phyloP scores from a whole-genome alignment of 1,140 invertebrate genomes.

The Drusus annulatus region DNA sequence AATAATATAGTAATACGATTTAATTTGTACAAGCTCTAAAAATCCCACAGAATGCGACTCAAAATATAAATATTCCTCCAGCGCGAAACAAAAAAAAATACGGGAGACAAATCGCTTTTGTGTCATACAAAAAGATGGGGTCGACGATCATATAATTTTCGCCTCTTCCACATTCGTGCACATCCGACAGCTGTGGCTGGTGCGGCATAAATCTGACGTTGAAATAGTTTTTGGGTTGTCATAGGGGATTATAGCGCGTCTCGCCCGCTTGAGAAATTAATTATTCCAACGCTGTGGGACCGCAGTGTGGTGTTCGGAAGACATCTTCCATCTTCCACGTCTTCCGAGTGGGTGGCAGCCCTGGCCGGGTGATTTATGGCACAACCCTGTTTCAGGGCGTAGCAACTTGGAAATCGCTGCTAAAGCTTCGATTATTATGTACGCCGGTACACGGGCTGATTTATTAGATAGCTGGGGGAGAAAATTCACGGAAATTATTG shows the following conservation, averaged over 20 bases:
- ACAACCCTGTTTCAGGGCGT: background rate
- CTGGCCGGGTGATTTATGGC: slow-evolving; percentile 23
- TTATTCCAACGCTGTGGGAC: slow-evolving; percentile 20
- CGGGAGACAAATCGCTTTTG: background rate
- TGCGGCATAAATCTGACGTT: slow-evolving; percentile 53
- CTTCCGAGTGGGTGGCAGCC: slow-evolving; percentile 23
- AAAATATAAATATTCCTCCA: no score
- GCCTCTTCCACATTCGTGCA: slow-evolving; percentile 7
- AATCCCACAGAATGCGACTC: no score
- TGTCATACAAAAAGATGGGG: background rate
- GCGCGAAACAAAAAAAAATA: background rate
- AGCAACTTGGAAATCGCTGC: background rate
- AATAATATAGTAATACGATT: no score
- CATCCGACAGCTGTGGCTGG: slow-evolving; percentile 52
- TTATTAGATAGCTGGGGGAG: slow-evolving; percentile 7
- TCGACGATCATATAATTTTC: slow-evolving; percentile 38
- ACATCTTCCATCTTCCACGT: background rate
- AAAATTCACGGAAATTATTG: background rate
- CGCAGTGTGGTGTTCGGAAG: background rate
- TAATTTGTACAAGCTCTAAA: no score
- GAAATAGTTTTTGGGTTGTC: slow-evolving; percentile 57
- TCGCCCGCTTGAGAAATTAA: slow-evolving; percentile 48
- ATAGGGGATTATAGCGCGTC: slow-evolving; percentile 50
- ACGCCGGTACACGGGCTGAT: background rate
- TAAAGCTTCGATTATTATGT: slow-evolving; percentile 11